Percentiles rank a stretch among this genome's conserved stretches.
Conservation (phyloP, 2,888 invertebrate genomes). For the Marronus borbonicus region DNA sequence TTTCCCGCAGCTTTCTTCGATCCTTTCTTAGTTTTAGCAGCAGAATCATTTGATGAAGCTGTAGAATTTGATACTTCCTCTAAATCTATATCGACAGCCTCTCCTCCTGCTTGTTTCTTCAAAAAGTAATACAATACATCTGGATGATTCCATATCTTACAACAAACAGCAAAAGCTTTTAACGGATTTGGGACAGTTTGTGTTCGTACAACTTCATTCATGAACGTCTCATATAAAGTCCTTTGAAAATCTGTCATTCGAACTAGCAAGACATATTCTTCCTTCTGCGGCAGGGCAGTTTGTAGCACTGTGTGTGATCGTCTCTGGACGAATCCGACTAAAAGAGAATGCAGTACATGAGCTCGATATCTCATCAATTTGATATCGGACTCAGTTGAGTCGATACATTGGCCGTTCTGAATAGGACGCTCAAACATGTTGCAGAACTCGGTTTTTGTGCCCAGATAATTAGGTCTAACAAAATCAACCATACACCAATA, state of each 20-base stretch:
- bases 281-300: slow-evolving; percentile 93
- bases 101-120: slow-evolving; percentile 85
- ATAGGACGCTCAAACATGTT: slow-evolving; percentile 99
- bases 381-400: slow-evolving; percentile 95
- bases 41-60: slow-evolving; percentile 65
- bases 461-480: slow-evolving; percentile 97
- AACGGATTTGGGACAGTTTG: slow-evolving; percentile 94
- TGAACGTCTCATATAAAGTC: slow-evolving; percentile 92
- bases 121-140: slow-evolving; percentile 92
- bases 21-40: slow-evolving; percentile 68
- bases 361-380: slow-evolving; percentile 95
- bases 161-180: slow-evolving; percentile 98
- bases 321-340: slow-evolving; percentile 97
- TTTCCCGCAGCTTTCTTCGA: slow-evolving; percentile 66
- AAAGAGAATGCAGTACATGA: slow-evolving; percentile 93
- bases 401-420: slow-evolving; percentile 98
- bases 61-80: slow-evolving; percentile 80
- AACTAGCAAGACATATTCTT: slow-evolving; percentile 94
- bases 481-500: slow-evolving; percentile 99
- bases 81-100: slow-evolving; percentile 85
- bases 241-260: slow-evolving; percentile 92
- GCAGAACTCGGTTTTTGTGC: slow-evolving; percentile 96
- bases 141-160: slow-evolving; percentile 98
- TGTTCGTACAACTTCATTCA: slow-evolving; percentile 91
- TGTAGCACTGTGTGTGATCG: slow-evolving; percentile 95